phyloP scores from a whole-genome alignment of 2,888 invertebrate genomes.

The Calameuta pallipes region DNA sequence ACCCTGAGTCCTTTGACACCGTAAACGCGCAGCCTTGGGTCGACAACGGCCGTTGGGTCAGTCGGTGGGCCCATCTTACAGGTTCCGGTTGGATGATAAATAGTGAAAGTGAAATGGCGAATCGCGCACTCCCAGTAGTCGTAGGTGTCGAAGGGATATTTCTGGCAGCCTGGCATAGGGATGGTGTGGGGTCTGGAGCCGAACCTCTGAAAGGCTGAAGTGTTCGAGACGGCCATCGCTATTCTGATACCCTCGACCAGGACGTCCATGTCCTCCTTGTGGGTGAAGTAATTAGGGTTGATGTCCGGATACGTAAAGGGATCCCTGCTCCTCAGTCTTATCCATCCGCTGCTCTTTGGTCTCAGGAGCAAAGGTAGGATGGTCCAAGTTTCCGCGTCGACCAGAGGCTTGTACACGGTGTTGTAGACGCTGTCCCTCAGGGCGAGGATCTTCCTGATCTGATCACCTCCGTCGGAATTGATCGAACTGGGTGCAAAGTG shows the following conservation, averaged over 20 bases:
- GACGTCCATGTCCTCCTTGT: conserved; percentile 82
- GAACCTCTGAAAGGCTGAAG: conserved; percentile 83
- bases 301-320: conserved; percentile 87
- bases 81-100: conserved; percentile 87
- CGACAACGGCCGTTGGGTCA: conserved; percentile 84
- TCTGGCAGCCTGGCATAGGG: conserved; percentile 85
- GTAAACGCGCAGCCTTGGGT: conserved; percentile 80
- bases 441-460: conserved; percentile 80
- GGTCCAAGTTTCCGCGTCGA: conserved; percentile 85
- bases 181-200: conserved; percentile 83
- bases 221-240: conserved; percentile 82
- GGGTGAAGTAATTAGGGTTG: conserved; percentile 92
- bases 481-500: conserved; percentile 88
- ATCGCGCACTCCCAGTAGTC: conserved; percentile 90
- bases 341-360: conserved; percentile 88
- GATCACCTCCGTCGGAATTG: conserved; percentile 84
- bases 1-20: conserved; percentile 83
- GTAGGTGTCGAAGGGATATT: conserved; percentile 78
- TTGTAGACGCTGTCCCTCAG: conserved; percentile 85
- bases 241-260: conserved; percentile 88
- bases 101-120: conserved; percentile 83
- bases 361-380: conserved; percentile 84
- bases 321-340: conserved; percentile 84
- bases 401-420: conserved; percentile 85
- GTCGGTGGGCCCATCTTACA: conserved; percentile 87